phyloP scores from a whole-genome alignment of 1,140 invertebrate genomes.

The Cheumatopsyche charites region DNA sequence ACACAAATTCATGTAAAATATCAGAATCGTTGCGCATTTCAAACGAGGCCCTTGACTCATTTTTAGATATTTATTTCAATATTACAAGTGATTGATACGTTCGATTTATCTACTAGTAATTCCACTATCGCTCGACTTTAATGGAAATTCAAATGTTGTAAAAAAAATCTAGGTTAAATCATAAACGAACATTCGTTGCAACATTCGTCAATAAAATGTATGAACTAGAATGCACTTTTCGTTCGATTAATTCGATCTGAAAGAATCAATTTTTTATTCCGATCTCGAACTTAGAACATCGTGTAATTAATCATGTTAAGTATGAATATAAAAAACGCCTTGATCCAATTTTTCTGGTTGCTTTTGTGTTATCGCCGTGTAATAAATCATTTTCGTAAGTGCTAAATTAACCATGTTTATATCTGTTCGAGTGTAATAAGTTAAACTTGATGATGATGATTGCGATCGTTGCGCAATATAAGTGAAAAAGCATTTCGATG shows the following conservation, averaged over 20 bases:
- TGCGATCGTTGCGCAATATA: slow-evolving; percentile 4
- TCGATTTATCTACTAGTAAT: slow-evolving; percentile 9
- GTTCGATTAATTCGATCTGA: too few species aligned
- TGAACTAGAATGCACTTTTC: too few species aligned
- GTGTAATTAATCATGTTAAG: not conserved
- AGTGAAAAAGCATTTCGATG: too few species aligned
- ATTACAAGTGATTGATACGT: slow-evolving; percentile 13
- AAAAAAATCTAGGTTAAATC: slow-evolving; percentile 9
- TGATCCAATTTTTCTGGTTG: slow-evolving; percentile 14
- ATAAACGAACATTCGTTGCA: not conserved
- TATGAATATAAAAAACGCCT: slow-evolving; percentile 1
- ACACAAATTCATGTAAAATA: too few species aligned
- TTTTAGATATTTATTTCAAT: slow-evolving; percentile 9
- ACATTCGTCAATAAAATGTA: too few species aligned
- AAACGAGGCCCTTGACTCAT: slow-evolving; percentile 5
- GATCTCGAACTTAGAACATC: too few species aligned
- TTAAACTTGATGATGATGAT: not conserved
- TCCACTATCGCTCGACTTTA: slow-evolving; percentile 9
- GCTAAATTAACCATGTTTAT: slow-evolving; percentile 8
- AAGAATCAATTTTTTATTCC: too few species aligned
- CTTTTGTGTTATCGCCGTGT: not conserved
- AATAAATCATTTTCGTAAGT: slow-evolving; percentile 25
- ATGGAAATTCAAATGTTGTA: not conserved
- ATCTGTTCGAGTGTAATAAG: not conserved
- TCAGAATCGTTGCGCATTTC: too few species aligned